phyloP scores from a whole-genome alignment of 2,888 invertebrate species.

The Drosophila prostipennis region DNA sequence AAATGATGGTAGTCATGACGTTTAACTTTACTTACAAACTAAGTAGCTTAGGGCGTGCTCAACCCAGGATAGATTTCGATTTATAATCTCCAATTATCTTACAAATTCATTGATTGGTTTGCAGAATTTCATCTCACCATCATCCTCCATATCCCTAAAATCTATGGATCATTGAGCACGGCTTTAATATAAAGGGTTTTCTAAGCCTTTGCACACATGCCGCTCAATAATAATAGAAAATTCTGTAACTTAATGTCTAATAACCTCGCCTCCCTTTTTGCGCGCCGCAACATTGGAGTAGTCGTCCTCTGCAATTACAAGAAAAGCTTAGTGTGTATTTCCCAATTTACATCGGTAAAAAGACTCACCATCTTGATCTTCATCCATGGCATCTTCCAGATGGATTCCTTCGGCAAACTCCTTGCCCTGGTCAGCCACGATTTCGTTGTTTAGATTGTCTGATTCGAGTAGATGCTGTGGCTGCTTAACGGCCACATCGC shows the following conservation, averaged over 20 bases:
- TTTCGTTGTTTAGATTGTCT: slow-evolving; percentile 84
- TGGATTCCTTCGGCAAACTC: slow-evolving; percentile 83
- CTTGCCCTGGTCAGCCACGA: slow-evolving; percentile 84
- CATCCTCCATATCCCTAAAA: background rate
- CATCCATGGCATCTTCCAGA: slow-evolving; percentile 83
- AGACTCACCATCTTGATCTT: slow-evolving; percentile 85
- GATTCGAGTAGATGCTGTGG: slow-evolving; percentile 77
- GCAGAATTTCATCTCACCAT: background rate
- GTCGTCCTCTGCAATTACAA: slow-evolving; percentile 84
- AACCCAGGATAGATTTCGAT: slow-evolving; percentile 3
- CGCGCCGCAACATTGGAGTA: slow-evolving; percentile 85
- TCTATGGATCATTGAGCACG: slow-evolving; percentile 14
- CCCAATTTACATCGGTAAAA: background rate
- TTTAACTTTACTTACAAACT: slow-evolving; percentile 24
- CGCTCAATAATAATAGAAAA: slow-evolving; percentile 16
- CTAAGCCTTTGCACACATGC: slow-evolving; percentile 38
- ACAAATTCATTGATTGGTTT: slow-evolving; percentile 19
- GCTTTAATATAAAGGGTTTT: slow-evolving; percentile 13
- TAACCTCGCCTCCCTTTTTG: slow-evolving; percentile 85
- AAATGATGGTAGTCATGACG: slow-evolving; percentile 11
- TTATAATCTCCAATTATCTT: slow-evolving; percentile 14
- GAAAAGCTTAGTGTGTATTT: too few relatives aligned
- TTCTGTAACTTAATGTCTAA: slow-evolving; percentile 82
- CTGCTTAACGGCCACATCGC: slow-evolving; percentile 76
- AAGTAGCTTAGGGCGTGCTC: slow-evolving; percentile 25